Evolutionary conservation across 2,113 vertebrate species (phyloP), one percentile per base, ranked within the genome.

Genomic region (Globicephala melas): DNA sequence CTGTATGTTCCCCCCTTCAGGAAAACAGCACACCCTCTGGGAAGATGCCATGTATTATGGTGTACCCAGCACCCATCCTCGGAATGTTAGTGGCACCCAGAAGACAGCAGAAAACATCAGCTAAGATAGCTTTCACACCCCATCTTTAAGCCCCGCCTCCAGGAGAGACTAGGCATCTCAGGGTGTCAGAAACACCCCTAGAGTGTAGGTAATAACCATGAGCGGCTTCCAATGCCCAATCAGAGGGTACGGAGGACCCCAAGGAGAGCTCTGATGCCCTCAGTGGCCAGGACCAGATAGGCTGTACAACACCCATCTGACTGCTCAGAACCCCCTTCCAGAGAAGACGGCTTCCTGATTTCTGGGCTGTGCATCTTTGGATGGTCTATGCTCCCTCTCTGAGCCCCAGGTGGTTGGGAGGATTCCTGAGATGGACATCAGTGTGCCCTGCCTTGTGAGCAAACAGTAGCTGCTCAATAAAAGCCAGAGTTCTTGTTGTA

Each of bases 341-440:
- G 5, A 38, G 33, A 79, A 58, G 13, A 70, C 6, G 21, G 44
- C 60, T 33, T 31, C 58, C 2, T 21, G 44, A 70, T 53, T 73
- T 55, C 79, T 25, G 31, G 15, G 83, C 74, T 87, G 91, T 90
- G 93, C 55, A 47, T 55, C 53, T 91, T 65, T 5, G 63, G 63
- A 11, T 15, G 0, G 28, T 38, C 71, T 50, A 20, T 8, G 1
- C 23, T 18, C 65, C 58, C 31, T 96, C 84, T 90, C 94, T 81
- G 92, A 93, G 44, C n/a, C 44, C 74, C 38, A 26, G 62, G 31
- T 60, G 31, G 33, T 18, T 1, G 31, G 31, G 47, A 86, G 58
- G 36, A 53, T 18, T 21, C 20, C 0, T 0, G 62, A 68, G 58
- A 62, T 31, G n/a, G 67, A 3, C 0, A 0, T 20, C 17, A 9